phyloP scores from a whole-genome alignment of 2,888 invertebrate species.

The Pachycephus smyrnensis region DNA sequence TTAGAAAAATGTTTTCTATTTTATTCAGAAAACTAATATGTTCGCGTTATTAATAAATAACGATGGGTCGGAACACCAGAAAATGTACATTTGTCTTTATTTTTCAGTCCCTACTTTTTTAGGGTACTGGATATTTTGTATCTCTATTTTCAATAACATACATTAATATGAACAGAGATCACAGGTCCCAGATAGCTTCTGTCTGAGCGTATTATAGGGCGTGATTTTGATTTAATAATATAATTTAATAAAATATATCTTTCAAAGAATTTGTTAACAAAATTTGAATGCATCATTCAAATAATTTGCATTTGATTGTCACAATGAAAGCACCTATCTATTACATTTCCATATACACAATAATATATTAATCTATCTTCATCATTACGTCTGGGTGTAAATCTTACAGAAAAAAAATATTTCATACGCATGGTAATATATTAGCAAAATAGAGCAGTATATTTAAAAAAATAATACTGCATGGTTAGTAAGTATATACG shows the following conservation, averaged over 20 bases:
- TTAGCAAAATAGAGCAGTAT: not conserved
- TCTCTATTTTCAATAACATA: not conserved
- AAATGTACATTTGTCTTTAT: not conserved
- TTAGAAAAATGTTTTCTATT: not conserved
- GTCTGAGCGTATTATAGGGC: not conserved
- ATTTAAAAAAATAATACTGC: not conserved
- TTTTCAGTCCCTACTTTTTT: not conserved
- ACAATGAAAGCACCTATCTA: not conserved
- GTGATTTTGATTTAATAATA: not conserved
- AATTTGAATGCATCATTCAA: not conserved
- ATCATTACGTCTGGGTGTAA: not conserved
- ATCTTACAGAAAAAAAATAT: not conserved
- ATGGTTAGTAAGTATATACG: not conserved
- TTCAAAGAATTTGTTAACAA: not conserved
- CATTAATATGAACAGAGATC: not conserved
- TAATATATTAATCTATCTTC: not conserved
- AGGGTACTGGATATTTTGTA: not conserved
- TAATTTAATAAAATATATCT: not conserved
- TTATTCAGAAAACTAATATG: not conserved
- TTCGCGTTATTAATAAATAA: not conserved
- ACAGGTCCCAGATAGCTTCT: not conserved
- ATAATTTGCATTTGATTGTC: not conserved
- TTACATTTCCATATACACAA: not conserved
- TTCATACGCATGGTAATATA: not conserved
- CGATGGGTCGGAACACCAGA: not conserved